Conservation (phyloP, 2,113 vertebrate species). For the Gallinago paraguaiae region DNA sequence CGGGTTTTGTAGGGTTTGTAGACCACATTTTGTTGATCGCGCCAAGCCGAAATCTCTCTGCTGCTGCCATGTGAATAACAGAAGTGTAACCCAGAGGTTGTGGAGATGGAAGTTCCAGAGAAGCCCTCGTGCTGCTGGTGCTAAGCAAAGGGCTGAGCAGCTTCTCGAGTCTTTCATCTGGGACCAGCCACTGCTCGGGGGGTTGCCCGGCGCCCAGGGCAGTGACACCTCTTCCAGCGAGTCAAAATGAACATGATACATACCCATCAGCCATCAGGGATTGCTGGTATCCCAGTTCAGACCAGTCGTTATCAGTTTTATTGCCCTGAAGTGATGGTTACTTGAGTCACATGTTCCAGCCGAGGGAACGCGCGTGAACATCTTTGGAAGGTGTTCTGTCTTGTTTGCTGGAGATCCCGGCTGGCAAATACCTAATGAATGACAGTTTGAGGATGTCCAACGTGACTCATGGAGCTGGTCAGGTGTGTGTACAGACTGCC, state of each 20-base stretch:
- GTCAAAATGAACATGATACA: background rate
- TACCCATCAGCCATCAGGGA: background rate
- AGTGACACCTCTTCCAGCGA: background rate
- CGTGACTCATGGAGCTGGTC: background rate
- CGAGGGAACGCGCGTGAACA: background rate
- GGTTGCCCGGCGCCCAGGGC: background rate
- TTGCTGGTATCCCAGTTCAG: background rate
- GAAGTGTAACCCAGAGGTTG: background rate
- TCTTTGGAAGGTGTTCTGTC: background rate
- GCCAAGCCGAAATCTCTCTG: background rate
- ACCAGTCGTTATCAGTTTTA: background rate
- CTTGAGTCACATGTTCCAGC: background rate
- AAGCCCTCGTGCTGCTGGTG: background rate
- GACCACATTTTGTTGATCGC: background rate
- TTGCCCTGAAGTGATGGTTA: background rate
- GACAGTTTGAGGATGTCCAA: background rate
- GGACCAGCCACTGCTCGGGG: background rate
- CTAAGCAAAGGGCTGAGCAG: background rate
- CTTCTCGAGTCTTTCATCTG: rapidly evolving
- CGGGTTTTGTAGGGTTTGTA: background rate
- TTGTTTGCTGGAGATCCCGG: background rate
- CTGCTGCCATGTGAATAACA: background rate
- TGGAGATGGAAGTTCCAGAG: background rate
- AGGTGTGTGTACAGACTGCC: background rate
- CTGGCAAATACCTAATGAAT: background rate